These are phyloP conservation scores for Brachypodius melanocephalos DNA, from an alignment of 2,113 vertebrate genomes.

Conservation along the genomic window DNA sequence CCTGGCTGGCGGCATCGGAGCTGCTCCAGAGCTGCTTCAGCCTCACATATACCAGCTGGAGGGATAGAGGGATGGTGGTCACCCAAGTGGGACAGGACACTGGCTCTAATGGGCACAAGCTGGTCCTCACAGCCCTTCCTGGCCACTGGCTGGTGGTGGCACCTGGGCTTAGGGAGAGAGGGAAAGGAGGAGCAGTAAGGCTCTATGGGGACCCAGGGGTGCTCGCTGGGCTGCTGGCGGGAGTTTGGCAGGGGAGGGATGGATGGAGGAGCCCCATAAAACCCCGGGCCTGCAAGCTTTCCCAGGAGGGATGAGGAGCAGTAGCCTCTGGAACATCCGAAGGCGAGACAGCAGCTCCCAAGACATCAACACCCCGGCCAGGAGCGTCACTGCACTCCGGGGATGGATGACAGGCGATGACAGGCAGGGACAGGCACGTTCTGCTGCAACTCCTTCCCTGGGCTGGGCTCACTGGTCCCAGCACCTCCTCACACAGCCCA, in stretches of 20 bases:
- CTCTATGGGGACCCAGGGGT: neutral
- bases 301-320: neutral
- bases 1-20: neutral
- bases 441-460: neutral
- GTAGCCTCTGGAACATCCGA: neutral
- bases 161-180: neutral
- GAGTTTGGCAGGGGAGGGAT: neutral
- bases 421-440: neutral
- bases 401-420: neutral
- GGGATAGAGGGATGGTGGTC: neutral
- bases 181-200: neutral
- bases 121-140: neutral
- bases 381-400: neutral
- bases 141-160: neutral
- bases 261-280: neutral
- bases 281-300: rapidly evolving
- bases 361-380: rapidly evolving
- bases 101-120: neutral
- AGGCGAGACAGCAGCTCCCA: neutral
- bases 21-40: neutral
- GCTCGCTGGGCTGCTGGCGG: neutral
- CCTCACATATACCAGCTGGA: neutral
- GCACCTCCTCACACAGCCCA: no score
- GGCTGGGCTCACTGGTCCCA: neutral
- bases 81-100: no score